Conservation (phyloP, 2,797 vertebrate species). For the Pseudochirops cupreus region DNA sequence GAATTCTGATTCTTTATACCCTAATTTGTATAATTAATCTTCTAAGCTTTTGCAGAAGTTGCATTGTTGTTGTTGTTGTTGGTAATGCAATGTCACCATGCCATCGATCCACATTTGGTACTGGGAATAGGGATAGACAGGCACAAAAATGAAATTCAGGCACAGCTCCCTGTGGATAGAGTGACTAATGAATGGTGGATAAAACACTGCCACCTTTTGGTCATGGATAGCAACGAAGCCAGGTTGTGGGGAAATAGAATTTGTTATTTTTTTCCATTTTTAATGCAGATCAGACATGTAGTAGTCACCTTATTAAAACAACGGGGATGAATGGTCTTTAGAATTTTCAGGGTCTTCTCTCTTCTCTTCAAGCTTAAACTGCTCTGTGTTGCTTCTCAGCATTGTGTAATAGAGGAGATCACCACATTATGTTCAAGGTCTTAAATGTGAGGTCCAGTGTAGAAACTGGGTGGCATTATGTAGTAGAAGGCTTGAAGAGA, state of each 20-base stretch:
- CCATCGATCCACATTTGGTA: slow-evolving; percentile 53
- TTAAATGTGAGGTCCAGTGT: slow-evolving; percentile 61
- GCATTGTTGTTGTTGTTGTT: slow-evolving; percentile 51
- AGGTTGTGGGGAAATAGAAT: slow-evolving; percentile 5
- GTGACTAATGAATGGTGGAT: slow-evolving; percentile 74
- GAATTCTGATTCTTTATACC: slow-evolving; percentile 58
- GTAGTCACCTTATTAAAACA: slow-evolving; percentile 35
- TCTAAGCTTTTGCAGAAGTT: slow-evolving; percentile 60
- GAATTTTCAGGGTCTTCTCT: slow-evolving; percentile 40
- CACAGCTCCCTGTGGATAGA: slow-evolving; percentile 10
- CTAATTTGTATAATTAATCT: slow-evolving; percentile 73
- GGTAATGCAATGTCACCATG: slow-evolving; percentile 67
- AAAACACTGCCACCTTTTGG: slow-evolving; percentile 84
- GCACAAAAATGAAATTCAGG: slow-evolving; percentile 42
- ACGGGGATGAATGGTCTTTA: background rate
- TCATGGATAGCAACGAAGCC: slow-evolving; percentile 68
- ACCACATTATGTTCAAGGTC: slow-evolving; percentile 42
- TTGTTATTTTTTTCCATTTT: slow-evolving; percentile 55
- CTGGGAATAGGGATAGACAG: slow-evolving; percentile 41
- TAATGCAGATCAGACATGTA: background rate
- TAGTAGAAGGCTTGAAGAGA: slow-evolving; percentile 59
- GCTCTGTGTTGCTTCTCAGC: background rate
- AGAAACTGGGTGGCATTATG: slow-evolving; percentile 68
- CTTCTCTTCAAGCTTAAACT: background rate
- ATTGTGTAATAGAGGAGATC: slow-evolving; percentile 37